Conservation (phyloP, 2,113 vertebrate genomes). For the Saguinus imperator region DNA sequence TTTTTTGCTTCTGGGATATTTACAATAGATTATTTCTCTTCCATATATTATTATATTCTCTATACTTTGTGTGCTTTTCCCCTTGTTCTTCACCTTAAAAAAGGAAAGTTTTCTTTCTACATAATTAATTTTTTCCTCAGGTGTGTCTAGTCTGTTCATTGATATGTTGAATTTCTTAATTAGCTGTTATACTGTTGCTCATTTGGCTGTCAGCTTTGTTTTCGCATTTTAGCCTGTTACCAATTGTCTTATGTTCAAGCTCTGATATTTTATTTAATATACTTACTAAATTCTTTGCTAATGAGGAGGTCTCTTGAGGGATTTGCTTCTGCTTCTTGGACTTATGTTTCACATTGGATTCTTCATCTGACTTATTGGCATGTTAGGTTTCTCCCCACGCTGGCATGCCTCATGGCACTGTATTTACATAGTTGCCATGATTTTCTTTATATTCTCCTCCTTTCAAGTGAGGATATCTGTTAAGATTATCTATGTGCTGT, state of each 20-base stretch:
- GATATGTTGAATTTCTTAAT: neutral
- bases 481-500: neutral
- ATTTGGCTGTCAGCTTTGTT: neutral
- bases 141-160: neutral
- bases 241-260: neutral
- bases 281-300: neutral
- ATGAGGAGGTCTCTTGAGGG: neutral
- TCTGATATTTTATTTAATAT: neutral
- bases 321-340: constrained; percentile 7
- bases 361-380: neutral
- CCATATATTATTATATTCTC: neutral
- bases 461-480: neutral
- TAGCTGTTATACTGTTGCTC: neutral
- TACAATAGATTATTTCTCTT: neutral
- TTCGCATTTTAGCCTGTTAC: neutral
- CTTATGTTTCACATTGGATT: neutral
- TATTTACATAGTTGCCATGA: neutral
- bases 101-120: neutral
- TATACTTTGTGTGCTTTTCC: neutral
- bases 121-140: neutral
- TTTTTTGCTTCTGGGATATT: neutral
- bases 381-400: neutral
- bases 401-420: neutral
- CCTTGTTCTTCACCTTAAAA: neutral
- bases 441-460: neutral